Base-by-base conservation (phyloP, 92 coral and sea anemone genomes). In the Pocillopora grandis region DNA sequence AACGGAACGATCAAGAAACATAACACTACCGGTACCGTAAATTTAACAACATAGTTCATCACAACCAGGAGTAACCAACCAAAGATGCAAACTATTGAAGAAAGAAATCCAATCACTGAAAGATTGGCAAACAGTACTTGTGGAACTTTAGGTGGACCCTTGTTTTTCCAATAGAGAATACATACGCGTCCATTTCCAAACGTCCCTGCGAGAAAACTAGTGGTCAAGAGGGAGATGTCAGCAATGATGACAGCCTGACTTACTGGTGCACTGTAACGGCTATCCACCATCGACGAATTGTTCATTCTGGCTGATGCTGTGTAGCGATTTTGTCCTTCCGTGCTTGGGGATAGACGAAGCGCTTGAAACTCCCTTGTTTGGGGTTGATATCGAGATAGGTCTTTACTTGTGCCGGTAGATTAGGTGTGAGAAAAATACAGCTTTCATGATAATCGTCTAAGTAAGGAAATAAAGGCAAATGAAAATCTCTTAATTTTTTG, bases 191-290 rank as follows among this genome's bases (percentile, higher is more conserved):
- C 62, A 62, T 73, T 73, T 37, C 77, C 66, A 62, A 62, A 62
- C 4, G 66, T 16, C n/a, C 66, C 66, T 9, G 66, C 77, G 16
- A n/a, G 31, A 73, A 73, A 73, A 49, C 36, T 42, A 49, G 56
- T 62, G 89, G 72, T 23, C 64, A 78, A n/a, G 42, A 78, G 60
- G 35, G 71, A 64, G 62, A 80, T 17, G 27, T 84, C 35, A 58
- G 56, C 85, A 27, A 69, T 12, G 52, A 27, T 16, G 52, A 86
- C 72, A 78, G 62, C 69, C 2, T 62, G 56, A 9, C 61, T 64
- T 11, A 9, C 84, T 14, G 89, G 71, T 27, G 78, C 57, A 23
- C 71, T 9, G 57, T 58, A 23, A 66, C 13, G 36, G 15, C n/a
- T 48, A 16, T 16, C 31, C 31, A 27, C 66, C n/a, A 62, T 62